A percentile compares a stretch with the other conserved stretches of the same genome.
phyloP scores from a whole-genome alignment of 2,113 vertebrate species.

The Macrotus californicus region DNA sequence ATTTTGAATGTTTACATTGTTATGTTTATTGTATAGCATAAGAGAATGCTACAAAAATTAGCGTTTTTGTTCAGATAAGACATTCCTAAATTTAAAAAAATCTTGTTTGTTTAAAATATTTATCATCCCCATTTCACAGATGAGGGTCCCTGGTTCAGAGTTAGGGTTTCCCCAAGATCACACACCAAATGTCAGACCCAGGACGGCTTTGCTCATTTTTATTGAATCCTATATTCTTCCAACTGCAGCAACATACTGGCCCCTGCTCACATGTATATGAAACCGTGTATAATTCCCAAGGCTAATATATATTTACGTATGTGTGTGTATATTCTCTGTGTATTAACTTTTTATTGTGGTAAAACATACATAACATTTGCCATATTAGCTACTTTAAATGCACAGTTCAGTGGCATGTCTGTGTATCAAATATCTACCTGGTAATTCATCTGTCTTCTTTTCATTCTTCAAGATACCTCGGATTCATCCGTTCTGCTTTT shows the following conservation, averaged over 20 bases:
- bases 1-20: slow-evolving; percentile 9
- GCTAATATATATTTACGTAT: neutral
- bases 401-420: neutral
- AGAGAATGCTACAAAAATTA: neutral
- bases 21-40: neutral
- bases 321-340: neutral
- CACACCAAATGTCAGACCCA: neutral
- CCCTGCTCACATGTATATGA: neutral
- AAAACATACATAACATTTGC: neutral
- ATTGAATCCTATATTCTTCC: neutral
- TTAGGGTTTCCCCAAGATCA: neutral
- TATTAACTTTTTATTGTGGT: neutral
- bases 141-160: neutral
- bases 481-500: neutral
- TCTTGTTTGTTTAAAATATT: neutral
- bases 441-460: neutral
- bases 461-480: neutral
- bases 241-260: neutral
- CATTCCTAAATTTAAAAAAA: neutral
- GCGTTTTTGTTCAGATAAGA: neutral
- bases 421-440: neutral
- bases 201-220: neutral
- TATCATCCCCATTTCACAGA: neutral
- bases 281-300: neutral
- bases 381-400: neutral